Conservation (phyloP, 2,888 invertebrate species). For the Coenonympha glycerion region DNA sequence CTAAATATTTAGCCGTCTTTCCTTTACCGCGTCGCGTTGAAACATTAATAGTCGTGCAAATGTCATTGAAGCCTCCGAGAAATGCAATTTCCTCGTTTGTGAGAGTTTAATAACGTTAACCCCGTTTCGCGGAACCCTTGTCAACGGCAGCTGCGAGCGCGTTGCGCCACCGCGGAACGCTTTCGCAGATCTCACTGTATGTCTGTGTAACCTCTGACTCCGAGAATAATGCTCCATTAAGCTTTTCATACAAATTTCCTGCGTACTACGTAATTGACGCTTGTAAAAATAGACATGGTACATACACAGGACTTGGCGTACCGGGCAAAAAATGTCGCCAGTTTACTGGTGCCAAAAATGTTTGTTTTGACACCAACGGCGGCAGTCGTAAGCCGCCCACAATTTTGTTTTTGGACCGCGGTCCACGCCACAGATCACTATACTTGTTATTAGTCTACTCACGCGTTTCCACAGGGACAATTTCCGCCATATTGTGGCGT, state of each 20-base stretch:
- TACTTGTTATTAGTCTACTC: too few relatives aligned
- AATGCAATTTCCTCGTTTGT: conserved; percentile 46
- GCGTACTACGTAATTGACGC: too few relatives aligned
- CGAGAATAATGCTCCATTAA: conserved; percentile 52
- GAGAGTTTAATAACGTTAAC: conserved; percentile 44
- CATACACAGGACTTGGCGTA: too few relatives aligned
- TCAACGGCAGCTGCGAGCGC: conserved; percentile 48
- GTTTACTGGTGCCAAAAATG: too few relatives aligned
- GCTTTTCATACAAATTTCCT: conserved; percentile 42
- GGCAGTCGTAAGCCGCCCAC: too few relatives aligned
- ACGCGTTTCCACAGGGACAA: too few relatives aligned
- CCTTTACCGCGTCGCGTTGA: conserved; percentile 10
- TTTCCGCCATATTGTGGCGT: too few relatives aligned
- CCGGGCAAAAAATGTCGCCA: too few relatives aligned
- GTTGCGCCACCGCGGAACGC: conserved; percentile 41
- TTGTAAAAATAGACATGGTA: too few relatives aligned
- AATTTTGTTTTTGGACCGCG: too few relatives aligned
- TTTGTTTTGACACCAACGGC: too few relatives aligned
- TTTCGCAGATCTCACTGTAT: background rate
- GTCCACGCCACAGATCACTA: too few relatives aligned
- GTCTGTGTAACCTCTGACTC: conserved; percentile 13
- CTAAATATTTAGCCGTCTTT: conserved; percentile 40
- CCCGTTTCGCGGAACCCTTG: conserved; percentile 54
- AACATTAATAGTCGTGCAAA: conserved; percentile 26
- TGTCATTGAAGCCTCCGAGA: conserved; percentile 27